These are phyloP conservation scores for Cebus imitator DNA, from an alignment of 2,113 vertebrate species.

Conservation along the genomic window DNA sequence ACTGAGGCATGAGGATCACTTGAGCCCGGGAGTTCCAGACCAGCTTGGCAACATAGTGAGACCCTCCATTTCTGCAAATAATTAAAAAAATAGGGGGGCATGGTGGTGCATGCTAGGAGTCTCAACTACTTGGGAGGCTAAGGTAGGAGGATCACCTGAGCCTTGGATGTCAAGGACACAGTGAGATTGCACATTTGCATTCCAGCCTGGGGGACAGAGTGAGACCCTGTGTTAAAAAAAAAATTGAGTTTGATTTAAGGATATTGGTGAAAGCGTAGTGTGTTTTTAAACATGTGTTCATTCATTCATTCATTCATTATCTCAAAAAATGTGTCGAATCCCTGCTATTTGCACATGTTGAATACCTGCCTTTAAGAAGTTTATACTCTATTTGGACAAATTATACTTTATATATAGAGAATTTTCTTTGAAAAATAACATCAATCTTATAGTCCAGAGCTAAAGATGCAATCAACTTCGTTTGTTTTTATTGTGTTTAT, in stretches of 20 bases:
- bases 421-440: not conserved
- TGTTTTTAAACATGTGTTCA: not conserved
- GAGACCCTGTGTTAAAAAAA: too few species aligned
- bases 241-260: not conserved
- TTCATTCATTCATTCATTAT: not conserved
- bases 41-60: too few species aligned
- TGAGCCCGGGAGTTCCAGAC: too few species aligned
- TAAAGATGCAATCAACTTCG: not conserved
- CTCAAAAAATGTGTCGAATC: not conserved
- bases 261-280: not conserved
- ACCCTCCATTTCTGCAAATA: too few species aligned
- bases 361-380: not conserved
- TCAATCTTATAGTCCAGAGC: not conserved
- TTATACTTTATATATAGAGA: not conserved
- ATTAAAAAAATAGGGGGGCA: too few species aligned
- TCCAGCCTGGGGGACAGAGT: too few species aligned
- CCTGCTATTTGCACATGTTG: not conserved
- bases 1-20: too few species aligned
- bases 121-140: too few species aligned
- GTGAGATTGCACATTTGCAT: too few species aligned
- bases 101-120: too few species aligned
- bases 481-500: not conserved
- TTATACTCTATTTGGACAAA: not conserved
- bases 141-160: too few species aligned
- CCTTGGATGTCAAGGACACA: too few species aligned